Base-by-base conservation (phyloP, 2,888 invertebrate species). In the Calameuta pallipes region DNA sequence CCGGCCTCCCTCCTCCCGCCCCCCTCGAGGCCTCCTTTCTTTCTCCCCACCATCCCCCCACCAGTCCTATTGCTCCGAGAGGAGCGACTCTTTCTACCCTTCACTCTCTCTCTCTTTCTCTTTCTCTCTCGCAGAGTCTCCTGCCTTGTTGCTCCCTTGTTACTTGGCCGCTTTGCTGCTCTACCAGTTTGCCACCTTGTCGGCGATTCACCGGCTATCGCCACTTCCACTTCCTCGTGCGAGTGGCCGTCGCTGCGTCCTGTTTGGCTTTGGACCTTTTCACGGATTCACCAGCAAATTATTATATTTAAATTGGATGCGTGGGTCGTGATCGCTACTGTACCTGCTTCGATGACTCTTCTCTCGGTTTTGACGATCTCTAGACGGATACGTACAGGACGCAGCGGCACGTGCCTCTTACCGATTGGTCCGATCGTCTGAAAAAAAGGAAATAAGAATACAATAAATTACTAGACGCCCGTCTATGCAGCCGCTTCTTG, bases 1-100 rank as follows among this genome's bases (percentile, higher is more conserved):
- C 75, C 68, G 84, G 86, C 82, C 84, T 84, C 85, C 15, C 31
- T 33, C 12, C 73, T 75, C 15, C 15, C 41, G 6, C 41, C 15
- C 41, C 15, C 41, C 41, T 41, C 15, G 15, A 15, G 41, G 13
- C 41, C 41, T 41, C 41, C 71, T 33, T 71, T 33, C 75, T 78
- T 34, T 34, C 33, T n/a, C 77, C 74, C 69, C 77, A 75, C 75
- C 77, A 15, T 41, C 41, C 75, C 74, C 69, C 31, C 69, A 37
- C 41, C 15, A 15, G 15, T 6, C 1, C 41, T 15, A 41, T 41
- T 41, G 41, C 41, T 41, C 41, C 13, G 41, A 41, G 41, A 41
- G 41, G 35, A 69, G 36, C 76, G 69, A 70, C 69, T 70, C 36
- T 69, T n/a, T 76, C 70, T 68, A 34, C 37, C 12, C 11, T n/a